A percentile compares a stretch with the other conserved stretches of the same genome.
Conservation (phyloP, 2,797 vertebrate genomes). For the Microctenopoma steveboyesi region DNA sequence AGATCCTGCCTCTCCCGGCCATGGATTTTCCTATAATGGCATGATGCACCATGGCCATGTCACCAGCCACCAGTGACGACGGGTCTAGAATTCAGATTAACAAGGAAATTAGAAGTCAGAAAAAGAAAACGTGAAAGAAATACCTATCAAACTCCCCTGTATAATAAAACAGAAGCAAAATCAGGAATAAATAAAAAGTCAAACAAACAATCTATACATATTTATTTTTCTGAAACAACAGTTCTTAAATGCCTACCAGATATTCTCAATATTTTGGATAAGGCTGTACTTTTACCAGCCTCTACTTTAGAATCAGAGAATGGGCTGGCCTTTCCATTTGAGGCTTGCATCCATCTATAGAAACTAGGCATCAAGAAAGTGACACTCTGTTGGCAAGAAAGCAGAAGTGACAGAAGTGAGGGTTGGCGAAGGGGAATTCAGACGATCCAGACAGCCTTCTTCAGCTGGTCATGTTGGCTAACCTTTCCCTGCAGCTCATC, state of each 20-base stretch:
- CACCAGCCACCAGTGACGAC: slow-evolving; percentile 76
- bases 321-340: slow-evolving; percentile 55
- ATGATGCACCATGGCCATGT: slow-evolving; percentile 74
- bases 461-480: slow-evolving; percentile 29
- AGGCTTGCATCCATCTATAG: slow-evolving; percentile 85
- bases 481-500: slow-evolving; percentile 91
- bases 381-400: slow-evolving; percentile 83
- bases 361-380: slow-evolving; percentile 93
- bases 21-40: slow-evolving; percentile 61
- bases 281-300: slow-evolving; percentile 33
- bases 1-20: slow-evolving; percentile 67
- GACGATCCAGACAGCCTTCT: not conserved
- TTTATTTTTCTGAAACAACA: not conserved
- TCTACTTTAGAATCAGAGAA: slow-evolving; percentile 55
- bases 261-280: slow-evolving; percentile 40
- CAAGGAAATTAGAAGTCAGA: not conserved
- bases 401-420: slow-evolving; percentile 43
- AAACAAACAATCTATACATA: not conserved
- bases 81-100: slow-evolving; percentile 55
- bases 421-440: not conserved
- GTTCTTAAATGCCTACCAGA: slow-evolving; percentile 57
- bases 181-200: not conserved
- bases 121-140: not conserved
- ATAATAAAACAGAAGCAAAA: not conserved
- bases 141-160: not conserved